Percentiles rank a stretch among this genome's conserved stretches.
These are phyloP conservation scores for Cylloceria caligata DNA, from an alignment of 2,888 invertebrate species.

Conservation along the genomic window DNA sequence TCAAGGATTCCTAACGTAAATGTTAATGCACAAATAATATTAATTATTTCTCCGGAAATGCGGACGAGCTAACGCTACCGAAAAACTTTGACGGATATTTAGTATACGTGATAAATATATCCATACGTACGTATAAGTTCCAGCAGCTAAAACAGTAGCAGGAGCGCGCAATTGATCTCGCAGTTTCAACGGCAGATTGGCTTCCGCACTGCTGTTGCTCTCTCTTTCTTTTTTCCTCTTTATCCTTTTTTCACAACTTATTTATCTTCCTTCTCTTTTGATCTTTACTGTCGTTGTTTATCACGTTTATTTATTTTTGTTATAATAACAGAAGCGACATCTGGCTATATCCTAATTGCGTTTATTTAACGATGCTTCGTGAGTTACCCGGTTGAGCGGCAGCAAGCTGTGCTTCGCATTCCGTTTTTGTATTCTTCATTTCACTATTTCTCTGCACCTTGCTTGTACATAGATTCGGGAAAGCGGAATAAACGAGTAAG, in stretches of 20 bases:
- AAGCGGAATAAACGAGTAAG: conserved; percentile 30
- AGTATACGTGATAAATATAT: not conserved
- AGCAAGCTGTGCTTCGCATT: conserved; percentile 14
- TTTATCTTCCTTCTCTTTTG: conserved; percentile 2
- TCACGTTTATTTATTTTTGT: not conserved
- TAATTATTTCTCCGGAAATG: conserved; percentile 1
- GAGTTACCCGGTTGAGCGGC: not conserved
- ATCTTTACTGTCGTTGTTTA: conserved; percentile 11
- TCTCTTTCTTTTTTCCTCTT: conserved; percentile 17
- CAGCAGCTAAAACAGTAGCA: conserved; percentile 5
- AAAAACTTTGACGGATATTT: conserved; percentile 19
- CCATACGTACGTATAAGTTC: not conserved
- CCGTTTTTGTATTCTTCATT: conserved; percentile 9
- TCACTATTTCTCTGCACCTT: not conserved
- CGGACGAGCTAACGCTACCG: not conserved
- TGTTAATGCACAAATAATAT: conserved; percentile 8
- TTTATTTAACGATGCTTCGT: conserved; percentile 66
- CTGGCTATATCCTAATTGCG: conserved; percentile 68
- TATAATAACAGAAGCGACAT: not conserved
- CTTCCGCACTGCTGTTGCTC: conserved; percentile 14
- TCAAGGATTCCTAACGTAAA: conserved; percentile 7
- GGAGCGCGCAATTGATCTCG: conserved; percentile 24
- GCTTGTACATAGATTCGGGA: conserved; percentile 6
- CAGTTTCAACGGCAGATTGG: conserved; percentile 27
- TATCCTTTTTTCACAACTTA: not conserved